These are phyloP conservation scores for Harpegnathos saltator DNA, from an alignment of 1,140 invertebrate genomes.

Conservation along the genomic window DNA sequence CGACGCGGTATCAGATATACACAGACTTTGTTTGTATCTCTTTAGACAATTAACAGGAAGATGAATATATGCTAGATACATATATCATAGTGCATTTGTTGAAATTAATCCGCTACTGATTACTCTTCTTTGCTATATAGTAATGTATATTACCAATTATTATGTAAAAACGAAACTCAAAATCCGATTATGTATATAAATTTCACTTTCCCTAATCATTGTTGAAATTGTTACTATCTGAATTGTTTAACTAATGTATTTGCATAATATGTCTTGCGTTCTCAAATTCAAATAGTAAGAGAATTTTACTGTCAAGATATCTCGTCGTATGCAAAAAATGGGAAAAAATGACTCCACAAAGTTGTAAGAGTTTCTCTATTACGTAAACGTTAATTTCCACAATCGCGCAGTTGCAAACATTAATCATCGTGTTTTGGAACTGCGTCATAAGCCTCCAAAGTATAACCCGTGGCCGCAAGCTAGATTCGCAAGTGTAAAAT, in stretches of 20 bases:
- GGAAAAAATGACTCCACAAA: background rate
- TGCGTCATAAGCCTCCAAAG: conserved; percentile 10
- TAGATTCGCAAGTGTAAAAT: conserved; percentile 36
- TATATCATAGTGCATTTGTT: conserved; percentile 33
- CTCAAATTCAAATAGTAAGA: background rate
- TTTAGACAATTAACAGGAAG: conserved; percentile 5
- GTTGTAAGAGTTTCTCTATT: background rate
- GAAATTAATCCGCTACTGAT: background rate
- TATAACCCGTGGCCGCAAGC: background rate
- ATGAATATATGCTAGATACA: conserved; percentile 38
- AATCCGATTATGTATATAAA: background rate
- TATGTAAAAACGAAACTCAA: background rate
- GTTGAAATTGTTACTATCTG: conserved; percentile 2
- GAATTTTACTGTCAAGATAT: background rate
- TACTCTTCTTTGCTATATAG: background rate
- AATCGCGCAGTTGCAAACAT: background rate
- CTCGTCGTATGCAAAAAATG: background rate
- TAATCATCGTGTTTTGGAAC: conserved; percentile 10
- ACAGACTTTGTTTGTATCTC: conserved; percentile 19
- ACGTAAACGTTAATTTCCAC: background rate
- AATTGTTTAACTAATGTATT: background rate
- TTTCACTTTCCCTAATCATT: background rate
- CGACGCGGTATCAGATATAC: background rate
- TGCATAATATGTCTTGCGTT: background rate
- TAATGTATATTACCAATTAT: background rate